Evolutionary conservation across 2,797 vertebrate species (phyloP), one percentile per base, ranked within the genome.

Genomic region (Tinamus major): DNA sequence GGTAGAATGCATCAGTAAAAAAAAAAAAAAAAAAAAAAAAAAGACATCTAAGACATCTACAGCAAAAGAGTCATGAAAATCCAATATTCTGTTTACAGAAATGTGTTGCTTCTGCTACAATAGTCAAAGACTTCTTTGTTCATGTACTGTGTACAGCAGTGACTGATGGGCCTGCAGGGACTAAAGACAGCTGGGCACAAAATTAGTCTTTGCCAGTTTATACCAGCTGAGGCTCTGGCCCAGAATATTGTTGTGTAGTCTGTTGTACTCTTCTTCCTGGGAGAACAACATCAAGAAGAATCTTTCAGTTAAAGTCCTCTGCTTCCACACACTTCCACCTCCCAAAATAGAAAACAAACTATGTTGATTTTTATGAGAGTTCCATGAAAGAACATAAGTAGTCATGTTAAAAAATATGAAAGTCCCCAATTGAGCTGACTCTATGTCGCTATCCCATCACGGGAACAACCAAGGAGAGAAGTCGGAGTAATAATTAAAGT

Each of bases 21-120:
- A 16, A 17, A 61, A 19, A 56, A 9, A 26, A 59, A 64, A n/a
- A 41, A 79, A 51, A 83, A 13, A n/a, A 59, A 56, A 31, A 16
- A 8, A 39, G 33, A 7, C 6, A 46, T 1, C 16, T 44, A 11
- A 39, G 33, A 7, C 6, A 46, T 1, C 16, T 44, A 11, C 17
- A 23, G 42, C 8, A 95, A 81, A 78, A 13, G 6, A 33, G 5
- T 41, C 0, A 44, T 44, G 12, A 80, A 79, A 71, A 51, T 77
- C 14, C 46, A 19, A 44, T 13, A 41, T 5, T 71, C 3, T 14
- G 7, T 83, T 79, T 79, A 3, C 8, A 82, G 79, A 90, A 48
- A 7, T 3, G 3, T 14, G 8, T 67, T 74, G 3, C 1, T 67
- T 62, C 7, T 10, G 51, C 10, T 56, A 29, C 31, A n/a, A 19